Evolutionary conservation across 2,888 invertebrate genomes (phyloP), one percentile per base, ranked within the genome.

Genomic region (Boloria euphrosyne): DNA sequence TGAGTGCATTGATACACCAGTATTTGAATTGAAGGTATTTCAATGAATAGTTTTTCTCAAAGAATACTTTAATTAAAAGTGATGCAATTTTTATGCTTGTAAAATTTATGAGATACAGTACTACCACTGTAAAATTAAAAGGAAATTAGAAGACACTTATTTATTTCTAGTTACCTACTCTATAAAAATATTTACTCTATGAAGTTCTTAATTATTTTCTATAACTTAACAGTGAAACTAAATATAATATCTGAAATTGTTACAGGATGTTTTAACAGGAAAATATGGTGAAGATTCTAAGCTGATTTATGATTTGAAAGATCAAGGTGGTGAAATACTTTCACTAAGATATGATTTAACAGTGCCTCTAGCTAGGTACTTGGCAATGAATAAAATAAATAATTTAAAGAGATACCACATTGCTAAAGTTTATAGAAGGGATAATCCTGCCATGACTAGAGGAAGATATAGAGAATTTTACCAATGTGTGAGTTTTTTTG

Each of bases 211-310:
- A 38, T 38, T 38, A 38, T 38, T 38, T 7, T 38, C 7, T 31
- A 7, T 7, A 10, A 31, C 7, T 31, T 7, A 38, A 1, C 17
- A 50, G 16, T 43, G 60, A 18, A 50, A 62, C 55, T 55, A 55
- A 58, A 58, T 49, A 7, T 51, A 50, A 13, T 57, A 38, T 61
- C 62, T 38, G 44, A 57, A 22, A 49, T 66, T 53, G 64, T 84
- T 81, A 13, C 84, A 98, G 97, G 98, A 99, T 87, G 98, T 99
- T 4, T 92, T 99, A 60, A 98, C 98, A 18, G 99, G 99, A 55
- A 99, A 99, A 91, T 99, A 99, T 92, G 99, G 99, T 0, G 99
- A 99, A 90, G 99, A 99, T 85, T 98, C 99, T 0, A 99, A 99
- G 84, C 93, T 99, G 13, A 99, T 99, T 68, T 99, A 99, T 86